These are phyloP conservation scores for Isaurus tuberculatus DNA, from an alignment of 92 coral and sea anemone genomes.

Conservation along the genomic window DNA sequence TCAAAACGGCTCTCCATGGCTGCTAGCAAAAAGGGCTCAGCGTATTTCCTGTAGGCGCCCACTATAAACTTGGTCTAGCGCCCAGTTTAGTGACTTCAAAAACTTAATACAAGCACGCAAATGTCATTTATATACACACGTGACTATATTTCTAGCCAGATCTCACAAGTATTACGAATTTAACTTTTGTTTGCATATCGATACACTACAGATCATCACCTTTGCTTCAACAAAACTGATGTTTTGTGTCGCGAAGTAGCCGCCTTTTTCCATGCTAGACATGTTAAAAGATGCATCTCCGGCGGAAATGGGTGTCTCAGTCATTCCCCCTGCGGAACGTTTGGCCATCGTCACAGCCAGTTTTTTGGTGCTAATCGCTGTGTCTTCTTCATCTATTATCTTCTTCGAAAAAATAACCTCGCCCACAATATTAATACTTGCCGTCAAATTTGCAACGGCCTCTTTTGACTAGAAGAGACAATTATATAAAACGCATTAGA, in stretches of 20 bases:
- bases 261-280: conserved; percentile 13
- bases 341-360: conserved; percentile 32
- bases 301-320: conserved; percentile 7
- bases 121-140: too few species aligned
- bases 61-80: too few species aligned
- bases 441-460: background rate
- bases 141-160: too few species aligned
- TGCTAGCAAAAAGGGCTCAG: too few species aligned
- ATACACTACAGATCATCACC: background rate
- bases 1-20: too few species aligned
- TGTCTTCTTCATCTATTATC: conserved; percentile 37
- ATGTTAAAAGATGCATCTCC: conserved; percentile 16
- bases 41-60: too few species aligned
- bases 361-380: conserved; percentile 2
- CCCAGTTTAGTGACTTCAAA: too few species aligned
- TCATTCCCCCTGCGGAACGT: conserved; percentile 19
- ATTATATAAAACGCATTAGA: background rate
- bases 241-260: background rate
- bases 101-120: too few species aligned
- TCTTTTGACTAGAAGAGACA: background rate
- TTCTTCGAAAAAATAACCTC: conserved; percentile 34
- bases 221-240: conserved; percentile 17
- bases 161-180: too few species aligned
- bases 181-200: too few species aligned
- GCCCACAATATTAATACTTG: conserved; percentile 4